Evolutionary conservation across 2,888 invertebrate genomes (phyloP), one percentile per base, ranked within the genome.

Genomic region (Enchytraeus crypticus): DNA sequence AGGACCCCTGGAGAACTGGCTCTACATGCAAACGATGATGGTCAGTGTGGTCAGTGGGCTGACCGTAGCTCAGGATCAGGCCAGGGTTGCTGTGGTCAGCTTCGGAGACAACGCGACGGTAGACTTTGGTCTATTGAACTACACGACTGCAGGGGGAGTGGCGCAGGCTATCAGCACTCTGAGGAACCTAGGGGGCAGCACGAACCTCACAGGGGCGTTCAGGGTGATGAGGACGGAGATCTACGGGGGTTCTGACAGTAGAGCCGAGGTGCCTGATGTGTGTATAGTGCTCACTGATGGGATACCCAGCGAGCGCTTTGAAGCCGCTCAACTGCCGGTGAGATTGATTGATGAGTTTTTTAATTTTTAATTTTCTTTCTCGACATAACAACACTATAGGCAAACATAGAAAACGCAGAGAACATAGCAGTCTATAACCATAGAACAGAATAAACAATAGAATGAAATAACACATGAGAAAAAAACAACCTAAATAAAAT

Each of bases 201-300:
- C 64, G 5, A 63, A 64, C 60, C 62, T 62, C 1, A 47, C 64
- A 5, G 62, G 45, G 0, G 64, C 49, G 5, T 49, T 64, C 26
- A 32, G 60, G 14, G 27, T 60, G 34, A 51, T 54, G 23, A 26
- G 62, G 2, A 32, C 32, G 54, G n/a, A 26, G 5, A 14, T 38
- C 8, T 54, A 34, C 54, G 23, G 1, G 27, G 1, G n/a, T 3
- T 8, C 49, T 8, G 49, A 8, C 49, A 38, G 38, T 3, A 8
- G 34, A 27, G 18, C 23, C 11, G 34, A 5, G 1, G 43, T n/a
- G 5, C 33, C 43, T 23, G 38, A 54, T 26, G 54, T 54, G 1
- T 54, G 54, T 26, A 34, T 54, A 18, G 33, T 54, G 21, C 32
- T 54, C 21, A 54, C 54, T 14, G 54, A 54, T 18, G 54, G 54